These are phyloP conservation scores for Diaprepes abbreviatus DNA, from an alignment of 2,888 invertebrate genomes.

Conservation along the genomic window DNA sequence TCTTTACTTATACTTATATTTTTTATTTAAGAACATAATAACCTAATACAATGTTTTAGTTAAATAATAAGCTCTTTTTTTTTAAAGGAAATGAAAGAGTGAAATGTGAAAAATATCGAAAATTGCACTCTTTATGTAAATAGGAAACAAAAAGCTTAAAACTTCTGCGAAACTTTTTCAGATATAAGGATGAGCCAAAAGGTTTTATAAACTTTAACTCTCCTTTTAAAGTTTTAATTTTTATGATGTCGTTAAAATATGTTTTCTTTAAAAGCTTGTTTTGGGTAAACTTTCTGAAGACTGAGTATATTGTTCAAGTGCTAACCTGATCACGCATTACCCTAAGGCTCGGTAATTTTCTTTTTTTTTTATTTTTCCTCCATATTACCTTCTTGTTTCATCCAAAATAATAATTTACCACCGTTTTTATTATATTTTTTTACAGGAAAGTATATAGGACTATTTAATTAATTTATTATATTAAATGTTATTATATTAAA, in stretches of 20 bases:
- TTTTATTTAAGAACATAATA: not conserved
- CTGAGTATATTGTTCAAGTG: too few species aligned
- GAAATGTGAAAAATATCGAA: constrained; percentile 12
- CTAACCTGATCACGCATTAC: too few species aligned
- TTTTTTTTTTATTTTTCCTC: too few species aligned
- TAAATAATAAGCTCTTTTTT: constrained; percentile 32
- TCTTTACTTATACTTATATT: not conserved
- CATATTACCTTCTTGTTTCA: too few species aligned
- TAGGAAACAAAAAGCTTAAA: constrained; percentile 47
- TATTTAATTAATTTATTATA: too few species aligned
- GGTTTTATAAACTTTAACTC: constrained; percentile 18
- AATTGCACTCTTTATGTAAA: constrained; percentile 45
- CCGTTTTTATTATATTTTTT: too few species aligned
- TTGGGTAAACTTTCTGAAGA: not conserved
- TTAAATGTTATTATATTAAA: too few species aligned
- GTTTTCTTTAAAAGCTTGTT: not conserved
- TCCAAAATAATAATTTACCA: too few species aligned
- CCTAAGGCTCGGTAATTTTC: too few species aligned
- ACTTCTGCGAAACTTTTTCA: constrained; percentile 26
- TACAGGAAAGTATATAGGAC: too few species aligned
- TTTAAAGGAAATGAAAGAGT: constrained; percentile 9
- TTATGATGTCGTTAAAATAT: not conserved
- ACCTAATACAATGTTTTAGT: constrained; percentile 23
- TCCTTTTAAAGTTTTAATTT: constrained; percentile 10
- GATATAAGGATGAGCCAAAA: constrained; percentile 25